Evolutionary conservation across 53 echinoderm and acorn worm genomes (phyloP), one percentile per base, ranked within the genome.

Genomic region (Echinarachnius parma): DNA sequence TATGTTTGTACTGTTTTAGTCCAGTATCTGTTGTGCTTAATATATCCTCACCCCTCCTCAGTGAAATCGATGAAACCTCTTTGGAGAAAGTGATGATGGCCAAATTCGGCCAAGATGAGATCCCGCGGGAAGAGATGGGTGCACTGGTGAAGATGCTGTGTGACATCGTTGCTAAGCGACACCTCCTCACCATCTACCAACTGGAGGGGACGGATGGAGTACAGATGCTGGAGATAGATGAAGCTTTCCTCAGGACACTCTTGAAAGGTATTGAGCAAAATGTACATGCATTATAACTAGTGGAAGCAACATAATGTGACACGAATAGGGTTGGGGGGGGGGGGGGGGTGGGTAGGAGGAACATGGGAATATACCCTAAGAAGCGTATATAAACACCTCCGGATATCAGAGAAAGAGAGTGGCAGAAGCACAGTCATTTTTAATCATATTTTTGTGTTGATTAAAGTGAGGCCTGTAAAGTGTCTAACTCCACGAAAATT

Each of bases 181-280:
- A 69, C 24, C 54, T 69, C 11, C 18, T 69, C 24, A 69, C 34
- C 10, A 53, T 69, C 35, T 69, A 35, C 70, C 34, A 69, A 2
- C 53, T 53, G 31, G 70, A 69, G 34, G 53, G 69, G 4, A 36
- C 25, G 31, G 34, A 76, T n/a, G 69, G 56, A 0, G 26, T 44
- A 1, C 59, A 53, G 16, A 62, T 65, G 11, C 36, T 55, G 9
- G 49, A 86, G 56, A 83, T 91, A 25, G 85, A 78, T 15, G 88
- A 88, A 34, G 82, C 78, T 19, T 89, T 89, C 28, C 72, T 89
- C 28, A 48, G 30, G 27, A 66, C 85, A 4, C 82, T 89, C 13
- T 69, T 89, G 77, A 92, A 80, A 74, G 85, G 88, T 85, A n/a
- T n/a, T 21, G 11, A 14, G 29, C n/a, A n/a, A n/a, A n/a, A n/a